Evolutionary conservation across 2,888 invertebrate species (phyloP).

Genomic region (Epinotia nisella): DNA sequence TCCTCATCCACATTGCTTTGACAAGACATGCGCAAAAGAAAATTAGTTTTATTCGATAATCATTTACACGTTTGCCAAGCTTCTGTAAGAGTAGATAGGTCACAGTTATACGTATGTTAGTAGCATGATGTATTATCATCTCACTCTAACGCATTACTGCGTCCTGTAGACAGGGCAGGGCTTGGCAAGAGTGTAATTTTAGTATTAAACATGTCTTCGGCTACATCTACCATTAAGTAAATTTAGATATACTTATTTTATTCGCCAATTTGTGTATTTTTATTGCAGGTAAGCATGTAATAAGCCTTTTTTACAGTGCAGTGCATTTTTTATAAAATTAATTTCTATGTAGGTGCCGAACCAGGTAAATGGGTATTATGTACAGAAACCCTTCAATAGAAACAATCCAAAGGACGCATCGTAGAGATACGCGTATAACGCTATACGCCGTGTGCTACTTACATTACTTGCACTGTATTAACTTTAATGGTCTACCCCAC

Average conservation of each 20-base stretch:
- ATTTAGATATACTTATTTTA: not conserved
- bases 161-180: not conserved
- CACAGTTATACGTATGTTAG: not conserved
- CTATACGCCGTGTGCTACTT: no score
- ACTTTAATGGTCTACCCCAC: no score
- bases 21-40: conserved; percentile 66
- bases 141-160: not conserved
- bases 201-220: not conserved
- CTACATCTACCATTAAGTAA: not conserved
- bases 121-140: not conserved
- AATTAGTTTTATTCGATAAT: conserved; percentile 31
- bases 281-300: not conserved
- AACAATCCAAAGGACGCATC: no score
- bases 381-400: no score
- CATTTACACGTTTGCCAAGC: not conserved
- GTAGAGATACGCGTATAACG: no score
- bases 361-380: no score
- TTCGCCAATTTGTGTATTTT: not conserved
- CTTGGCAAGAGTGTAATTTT: not conserved
- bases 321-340: not conserved
- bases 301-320: not conserved
- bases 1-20: conserved; percentile 72
- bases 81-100: not conserved
- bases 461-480: no score
- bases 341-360: no score